Percentiles rank a stretch among this genome's conserved stretches.
Evolutionary conservation across 2,888 invertebrate genomes (phyloP).

Genomic region (Incurvaria masculella): DNA sequence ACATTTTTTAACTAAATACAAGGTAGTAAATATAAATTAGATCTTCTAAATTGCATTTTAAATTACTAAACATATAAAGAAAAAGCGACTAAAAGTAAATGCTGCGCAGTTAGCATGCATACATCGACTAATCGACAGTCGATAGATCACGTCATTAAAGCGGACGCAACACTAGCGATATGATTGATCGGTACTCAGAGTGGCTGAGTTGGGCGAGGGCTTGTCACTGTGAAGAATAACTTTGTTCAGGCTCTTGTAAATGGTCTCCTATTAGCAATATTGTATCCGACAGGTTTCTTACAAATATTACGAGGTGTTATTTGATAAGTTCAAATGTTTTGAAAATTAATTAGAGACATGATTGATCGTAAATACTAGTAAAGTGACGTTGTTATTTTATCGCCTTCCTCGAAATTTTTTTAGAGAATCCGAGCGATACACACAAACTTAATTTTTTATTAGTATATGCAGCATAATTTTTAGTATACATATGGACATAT

Average conservation of each 20-base stretch:
- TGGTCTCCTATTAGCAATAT: slow-evolving; percentile 19
- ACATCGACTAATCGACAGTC: slow-evolving; percentile 15
- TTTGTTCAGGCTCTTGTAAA: slow-evolving; percentile 49
- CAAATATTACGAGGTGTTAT: too few relatives aligned
- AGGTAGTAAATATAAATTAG: background rate
- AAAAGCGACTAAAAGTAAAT: background rate
- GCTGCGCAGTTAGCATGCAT: too few relatives aligned
- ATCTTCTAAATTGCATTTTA: background rate
- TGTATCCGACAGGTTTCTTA: background rate
- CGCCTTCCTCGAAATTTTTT: too few relatives aligned
- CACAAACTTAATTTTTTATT: too few relatives aligned
- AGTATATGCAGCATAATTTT: too few relatives aligned
- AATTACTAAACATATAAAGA: background rate
- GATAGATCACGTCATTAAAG: slow-evolving; percentile 12
- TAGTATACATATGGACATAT: too few relatives aligned
- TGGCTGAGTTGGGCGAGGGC: slow-evolving; percentile 25
- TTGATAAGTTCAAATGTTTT: too few relatives aligned
- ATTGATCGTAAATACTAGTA: too few relatives aligned
- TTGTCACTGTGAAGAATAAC: slow-evolving; percentile 51
- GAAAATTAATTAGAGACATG: too few relatives aligned
- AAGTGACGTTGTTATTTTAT: too few relatives aligned
- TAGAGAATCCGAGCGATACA: too few relatives aligned
- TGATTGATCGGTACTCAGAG: slow-evolving; percentile 47
- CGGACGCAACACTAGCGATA: slow-evolving; percentile 28
- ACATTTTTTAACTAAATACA: slow-evolving; percentile 1